A percentile compares a stretch with the other conserved stretches of the same genome.
These are phyloP conservation scores for Coelopa frigida DNA, from an alignment of 1,140 invertebrate genomes.

Conservation along the genomic window DNA sequence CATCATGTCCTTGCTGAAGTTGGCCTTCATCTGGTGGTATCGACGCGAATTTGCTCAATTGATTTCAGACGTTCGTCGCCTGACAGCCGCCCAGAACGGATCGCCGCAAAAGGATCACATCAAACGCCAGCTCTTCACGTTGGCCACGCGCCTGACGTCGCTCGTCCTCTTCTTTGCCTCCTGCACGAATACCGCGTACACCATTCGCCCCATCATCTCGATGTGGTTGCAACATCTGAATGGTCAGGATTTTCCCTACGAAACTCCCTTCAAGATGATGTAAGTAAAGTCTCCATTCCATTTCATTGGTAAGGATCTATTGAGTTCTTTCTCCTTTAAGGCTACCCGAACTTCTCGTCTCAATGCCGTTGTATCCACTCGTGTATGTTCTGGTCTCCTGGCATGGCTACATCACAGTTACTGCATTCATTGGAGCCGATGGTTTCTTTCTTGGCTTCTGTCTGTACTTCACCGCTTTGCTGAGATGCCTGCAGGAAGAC, in stretches of 20 bases:
- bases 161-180: slow-evolving; percentile 23
- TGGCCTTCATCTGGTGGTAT: slow-evolving; percentile 32
- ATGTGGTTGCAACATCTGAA: slow-evolving; percentile 20
- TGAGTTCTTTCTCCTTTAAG: slow-evolving; percentile 14
- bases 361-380: slow-evolving; percentile 32
- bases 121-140: slow-evolving; percentile 21
- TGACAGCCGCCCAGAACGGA: slow-evolving; percentile 24
- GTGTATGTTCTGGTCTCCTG: slow-evolving; percentile 31
- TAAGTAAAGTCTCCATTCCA: slow-evolving; percentile 13
- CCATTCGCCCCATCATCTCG: slow-evolving; percentile 24
- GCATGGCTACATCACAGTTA: slow-evolving; percentile 39
- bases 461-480: slow-evolving; percentile 27
- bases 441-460: slow-evolving; percentile 35
- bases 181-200: slow-evolving; percentile 30
- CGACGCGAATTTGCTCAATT: slow-evolving; percentile 23
- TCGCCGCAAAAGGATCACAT: slow-evolving; percentile 14
- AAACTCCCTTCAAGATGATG: slow-evolving; percentile 41
- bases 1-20: slow-evolving; percentile 29
- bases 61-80: slow-evolving; percentile 18
- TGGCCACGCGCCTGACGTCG: slow-evolving; percentile 24
- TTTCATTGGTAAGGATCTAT: not conserved
- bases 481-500: slow-evolving; percentile 26
- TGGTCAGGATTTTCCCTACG: slow-evolving; percentile 31
- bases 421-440: slow-evolving; percentile 29
- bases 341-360: slow-evolving; percentile 24